These are phyloP conservation scores for Pollenia labialis DNA, from an alignment of 2,888 invertebrate genomes.

Conservation along the genomic window DNA sequence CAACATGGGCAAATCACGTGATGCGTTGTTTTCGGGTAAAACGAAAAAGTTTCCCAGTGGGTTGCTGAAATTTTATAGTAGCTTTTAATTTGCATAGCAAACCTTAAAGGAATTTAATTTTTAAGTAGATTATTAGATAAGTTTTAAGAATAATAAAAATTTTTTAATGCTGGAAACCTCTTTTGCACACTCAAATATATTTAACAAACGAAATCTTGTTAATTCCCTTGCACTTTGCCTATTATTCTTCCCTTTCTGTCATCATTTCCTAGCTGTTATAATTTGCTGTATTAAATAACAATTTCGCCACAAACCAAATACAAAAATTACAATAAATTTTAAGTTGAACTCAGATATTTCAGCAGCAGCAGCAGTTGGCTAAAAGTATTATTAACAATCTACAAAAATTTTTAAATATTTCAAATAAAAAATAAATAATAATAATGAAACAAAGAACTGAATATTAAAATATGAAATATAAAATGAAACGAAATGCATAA, in stretches of 20 bases:
- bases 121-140: too few species aligned
- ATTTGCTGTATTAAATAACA: background rate
- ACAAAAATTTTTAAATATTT: slow-evolving; percentile 48
- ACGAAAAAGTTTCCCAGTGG: slow-evolving; percentile 3
- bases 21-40: background rate
- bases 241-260: background rate
- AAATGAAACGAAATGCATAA: slow-evolving; percentile 56
- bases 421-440: background rate
- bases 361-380: slow-evolving; percentile 41
- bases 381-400: slow-evolving; percentile 55
- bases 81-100: too few species aligned
- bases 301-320: slow-evolving; percentile 7
- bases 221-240: background rate
- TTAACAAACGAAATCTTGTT: too few species aligned
- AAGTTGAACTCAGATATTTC: slow-evolving; percentile 26
- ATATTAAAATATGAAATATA: slow-evolving; percentile 26
- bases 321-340: slow-evolving; percentile 39
- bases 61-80: background rate
- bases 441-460: background rate
- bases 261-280: background rate
- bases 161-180: too few species aligned
- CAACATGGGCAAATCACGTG: background rate
- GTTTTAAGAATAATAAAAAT: too few species aligned
- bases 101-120: too few species aligned
- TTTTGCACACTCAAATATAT: too few species aligned